phyloP scores from a whole-genome alignment of 2,888 invertebrate species.

The Ichneumoninae sp. region DNA sequence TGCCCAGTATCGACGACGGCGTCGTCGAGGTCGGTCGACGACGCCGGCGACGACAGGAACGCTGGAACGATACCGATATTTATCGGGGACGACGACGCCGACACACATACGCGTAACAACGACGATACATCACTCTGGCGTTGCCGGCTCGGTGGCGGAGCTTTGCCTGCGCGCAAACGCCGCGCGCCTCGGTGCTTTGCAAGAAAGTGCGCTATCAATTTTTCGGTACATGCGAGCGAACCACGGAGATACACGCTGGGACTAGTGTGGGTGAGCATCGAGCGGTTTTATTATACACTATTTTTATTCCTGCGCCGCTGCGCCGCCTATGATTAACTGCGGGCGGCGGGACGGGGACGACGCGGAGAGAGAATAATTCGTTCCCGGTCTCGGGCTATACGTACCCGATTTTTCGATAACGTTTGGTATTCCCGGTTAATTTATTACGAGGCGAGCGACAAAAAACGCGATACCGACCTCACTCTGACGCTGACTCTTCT shows the following conservation, averaged over 20 bases:
- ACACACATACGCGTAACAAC: conserved; percentile 41
- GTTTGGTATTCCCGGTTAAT: conserved; percentile 60
- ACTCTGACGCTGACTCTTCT: background rate
- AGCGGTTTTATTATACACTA: conserved; percentile 60
- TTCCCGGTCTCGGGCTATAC: conserved; percentile 16
- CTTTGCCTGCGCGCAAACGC: conserved; percentile 23
- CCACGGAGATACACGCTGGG: background rate
- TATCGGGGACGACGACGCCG: conserved; percentile 28
- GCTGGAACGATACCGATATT: conserved; percentile 38
- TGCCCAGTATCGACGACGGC: conserved; percentile 72
- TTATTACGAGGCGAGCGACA: conserved; percentile 42
- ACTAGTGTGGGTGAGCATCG: conserved; percentile 38
- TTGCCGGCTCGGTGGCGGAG: background rate
- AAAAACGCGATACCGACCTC: conserved; percentile 18
- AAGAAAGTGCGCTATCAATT: conserved; percentile 64
- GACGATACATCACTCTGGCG: conserved; percentile 50
- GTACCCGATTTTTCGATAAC: conserved; percentile 61
- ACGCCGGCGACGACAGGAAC: conserved; percentile 5
- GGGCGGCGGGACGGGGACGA: conserved; percentile 4
- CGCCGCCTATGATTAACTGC: conserved; percentile 62
- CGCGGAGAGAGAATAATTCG: conserved; percentile 31
- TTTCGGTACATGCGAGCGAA: background rate
- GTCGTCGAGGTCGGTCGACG: conserved; percentile 27
- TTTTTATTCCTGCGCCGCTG: conserved; percentile 53
- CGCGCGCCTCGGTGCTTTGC: conserved; percentile 56